Evolutionary conservation across 2,888 invertebrate genomes (phyloP).

Genomic region (Sphaerophoria taeniata): DNA sequence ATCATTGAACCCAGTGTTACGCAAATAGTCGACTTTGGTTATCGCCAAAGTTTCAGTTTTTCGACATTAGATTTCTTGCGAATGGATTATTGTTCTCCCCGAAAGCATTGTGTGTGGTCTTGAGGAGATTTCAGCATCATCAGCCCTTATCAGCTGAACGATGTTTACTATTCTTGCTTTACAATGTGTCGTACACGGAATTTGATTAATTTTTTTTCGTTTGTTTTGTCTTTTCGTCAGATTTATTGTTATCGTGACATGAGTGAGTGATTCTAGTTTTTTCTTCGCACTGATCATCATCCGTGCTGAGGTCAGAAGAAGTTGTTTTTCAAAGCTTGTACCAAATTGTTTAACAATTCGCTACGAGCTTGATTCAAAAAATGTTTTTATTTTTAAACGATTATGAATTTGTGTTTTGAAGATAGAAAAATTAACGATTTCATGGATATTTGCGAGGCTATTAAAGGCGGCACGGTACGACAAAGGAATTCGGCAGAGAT

Average conservation of each 20-base stretch:
- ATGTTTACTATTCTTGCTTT: constrained; percentile 37
- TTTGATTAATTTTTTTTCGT: constrained; percentile 36
- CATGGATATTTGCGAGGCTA: too few relatives aligned
- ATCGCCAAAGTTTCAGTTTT: constrained; percentile 43
- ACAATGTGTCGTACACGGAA: constrained; percentile 53
- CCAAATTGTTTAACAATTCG: neutral
- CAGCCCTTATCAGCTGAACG: constrained; percentile 51
- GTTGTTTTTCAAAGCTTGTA: neutral
- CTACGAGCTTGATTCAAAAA: neutral
- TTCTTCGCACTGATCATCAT: neutral
- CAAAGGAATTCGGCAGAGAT: too few relatives aligned
- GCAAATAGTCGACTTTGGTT: constrained; percentile 58
- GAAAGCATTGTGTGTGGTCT: constrained; percentile 48
- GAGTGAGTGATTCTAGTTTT: neutral
- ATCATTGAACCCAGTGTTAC: constrained; percentile 45
- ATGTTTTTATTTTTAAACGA: too few relatives aligned
- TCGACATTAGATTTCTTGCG: constrained; percentile 11
- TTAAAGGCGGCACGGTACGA: too few relatives aligned
- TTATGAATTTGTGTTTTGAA: too few relatives aligned
- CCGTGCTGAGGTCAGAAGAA: constrained; percentile 1
- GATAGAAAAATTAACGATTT: too few relatives aligned
- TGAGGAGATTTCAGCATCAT: constrained; percentile 8
- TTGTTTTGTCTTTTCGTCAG: neutral
- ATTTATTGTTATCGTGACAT: constrained; percentile 9
- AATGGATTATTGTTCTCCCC: constrained; percentile 36